Conservation (phyloP, 2,888 invertebrate species). For the Unio pictorum region DNA sequence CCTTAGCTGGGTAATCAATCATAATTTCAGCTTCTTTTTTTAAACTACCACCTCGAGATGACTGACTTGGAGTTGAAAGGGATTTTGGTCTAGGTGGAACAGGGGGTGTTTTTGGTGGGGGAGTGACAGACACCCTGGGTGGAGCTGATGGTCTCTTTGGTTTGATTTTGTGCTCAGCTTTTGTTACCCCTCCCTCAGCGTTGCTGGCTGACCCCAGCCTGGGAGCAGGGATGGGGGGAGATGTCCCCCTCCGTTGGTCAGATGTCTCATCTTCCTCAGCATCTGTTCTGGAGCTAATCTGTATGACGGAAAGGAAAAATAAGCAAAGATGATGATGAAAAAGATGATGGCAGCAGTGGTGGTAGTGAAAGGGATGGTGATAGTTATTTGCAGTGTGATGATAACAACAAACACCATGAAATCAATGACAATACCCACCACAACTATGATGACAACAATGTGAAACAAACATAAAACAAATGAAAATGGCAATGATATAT, state of each 20-base stretch:
- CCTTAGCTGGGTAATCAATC: too few relatives aligned
- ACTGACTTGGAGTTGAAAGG: too few relatives aligned
- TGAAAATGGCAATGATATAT: too few relatives aligned
- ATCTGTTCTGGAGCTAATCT: slow-evolving; percentile 16
- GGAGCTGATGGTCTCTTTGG: background rate
- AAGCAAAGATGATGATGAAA: slow-evolving; percentile 2
- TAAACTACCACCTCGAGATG: too few relatives aligned
- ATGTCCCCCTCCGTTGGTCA: slow-evolving; percentile 1
- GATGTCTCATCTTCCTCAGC: slow-evolving; percentile 9
- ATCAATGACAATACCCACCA: background rate
- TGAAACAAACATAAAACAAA: background rate
- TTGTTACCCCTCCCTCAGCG: background rate
- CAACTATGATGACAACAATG: background rate
- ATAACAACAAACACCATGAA: background rate
- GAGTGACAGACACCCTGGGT: background rate
- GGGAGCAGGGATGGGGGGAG: slow-evolving; percentile 3
- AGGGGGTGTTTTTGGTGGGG: background rate
- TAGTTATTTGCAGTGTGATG: background rate
- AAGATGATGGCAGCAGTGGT: too few relatives aligned
- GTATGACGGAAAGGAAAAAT: slow-evolving; percentile 12
- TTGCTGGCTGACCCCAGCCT: slow-evolving; percentile 1
- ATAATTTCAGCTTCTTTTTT: too few relatives aligned
- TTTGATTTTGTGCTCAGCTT: background rate
- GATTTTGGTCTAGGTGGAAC: too few relatives aligned
- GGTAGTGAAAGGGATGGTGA: too few relatives aligned